Evolutionary conservation across 2,797 vertebrate species (phyloP).

Genomic region (Tiaroga cobitis): DNA sequence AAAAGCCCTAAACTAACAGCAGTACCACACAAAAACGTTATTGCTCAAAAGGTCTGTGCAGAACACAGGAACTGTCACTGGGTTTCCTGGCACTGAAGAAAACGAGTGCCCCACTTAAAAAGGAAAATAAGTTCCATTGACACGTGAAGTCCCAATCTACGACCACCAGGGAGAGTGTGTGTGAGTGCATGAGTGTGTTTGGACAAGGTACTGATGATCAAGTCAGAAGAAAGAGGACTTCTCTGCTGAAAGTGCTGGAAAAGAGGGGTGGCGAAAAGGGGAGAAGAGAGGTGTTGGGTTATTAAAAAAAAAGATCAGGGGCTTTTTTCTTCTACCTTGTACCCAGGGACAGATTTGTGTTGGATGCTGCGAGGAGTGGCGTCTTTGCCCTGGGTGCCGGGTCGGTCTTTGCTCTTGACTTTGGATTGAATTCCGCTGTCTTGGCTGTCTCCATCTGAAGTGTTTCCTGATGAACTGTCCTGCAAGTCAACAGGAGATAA

Average conservation of each 20-base stretch:
- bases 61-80: constrained; percentile 49
- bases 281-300: constrained; percentile 71
- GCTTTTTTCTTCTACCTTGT: constrained; percentile 99
- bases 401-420: constrained; percentile 91
- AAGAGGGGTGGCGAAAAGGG: constrained; percentile 73
- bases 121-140: constrained; percentile 58
- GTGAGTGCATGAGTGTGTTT: background rate
- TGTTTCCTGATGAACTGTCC: constrained; percentile 96
- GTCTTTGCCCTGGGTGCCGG: constrained; percentile 87
- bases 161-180: constrained; percentile 62
- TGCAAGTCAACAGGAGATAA: constrained; percentile 60
- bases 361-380: constrained; percentile 86
- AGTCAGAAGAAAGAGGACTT: constrained; percentile 60
- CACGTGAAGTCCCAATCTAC: constrained; percentile 66
- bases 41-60: constrained; percentile 64
- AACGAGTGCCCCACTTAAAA: constrained; percentile 33
- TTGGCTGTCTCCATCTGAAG: constrained; percentile 94
- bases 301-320: constrained; percentile 86
- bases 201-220: background rate
- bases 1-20: constrained; percentile 53
- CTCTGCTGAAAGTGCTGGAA: constrained; percentile 72
- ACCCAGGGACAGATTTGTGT: constrained; percentile 94
- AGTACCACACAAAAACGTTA: constrained; percentile 59
- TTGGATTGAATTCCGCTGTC: constrained; percentile 86
- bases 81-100: constrained; percentile 36